Percentiles rank a stretch among this genome's conserved stretches.
phyloP scores from a whole-genome alignment of 2,797 vertebrate species.

The Pagetopsis macropterus region DNA sequence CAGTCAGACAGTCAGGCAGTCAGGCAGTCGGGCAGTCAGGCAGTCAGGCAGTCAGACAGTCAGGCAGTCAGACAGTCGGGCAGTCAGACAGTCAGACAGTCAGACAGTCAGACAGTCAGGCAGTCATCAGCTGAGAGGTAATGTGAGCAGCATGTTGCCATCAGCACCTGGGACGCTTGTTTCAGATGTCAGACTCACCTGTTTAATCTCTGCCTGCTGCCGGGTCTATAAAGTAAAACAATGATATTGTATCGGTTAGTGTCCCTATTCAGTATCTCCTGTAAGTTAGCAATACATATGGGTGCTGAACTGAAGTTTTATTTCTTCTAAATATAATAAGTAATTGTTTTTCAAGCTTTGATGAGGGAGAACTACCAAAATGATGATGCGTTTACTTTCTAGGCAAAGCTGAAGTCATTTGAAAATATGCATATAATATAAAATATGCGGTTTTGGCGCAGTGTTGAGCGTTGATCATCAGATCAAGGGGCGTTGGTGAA shows the following conservation, averaged over 20 bases:
- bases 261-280: not conserved
- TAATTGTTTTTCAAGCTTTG: not conserved
- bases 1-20: not conserved
- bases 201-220: conserved; percentile 28
- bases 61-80: not conserved
- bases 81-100: not conserved
- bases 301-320: too few species aligned
- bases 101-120: not conserved
- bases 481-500: too few species aligned
- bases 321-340: too few species aligned
- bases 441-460: too few species aligned
- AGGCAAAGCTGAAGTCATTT: conserved; percentile 8
- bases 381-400: not conserved
- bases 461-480: too few species aligned
- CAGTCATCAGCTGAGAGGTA: conserved; percentile 9
- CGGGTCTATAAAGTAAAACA: not conserved
- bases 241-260: not conserved
- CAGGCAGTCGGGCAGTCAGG: not conserved
- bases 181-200: conserved; percentile 34
- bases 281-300: too few species aligned
- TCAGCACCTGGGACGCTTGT: not conserved
- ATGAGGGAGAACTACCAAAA: conserved; percentile 12
- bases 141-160: not conserved
- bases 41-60: not conserved
- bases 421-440: too few species aligned